These are phyloP conservation scores for Gorsachius magnificus DNA, from an alignment of 2,797 vertebrate species.

Conservation along the genomic window DNA sequence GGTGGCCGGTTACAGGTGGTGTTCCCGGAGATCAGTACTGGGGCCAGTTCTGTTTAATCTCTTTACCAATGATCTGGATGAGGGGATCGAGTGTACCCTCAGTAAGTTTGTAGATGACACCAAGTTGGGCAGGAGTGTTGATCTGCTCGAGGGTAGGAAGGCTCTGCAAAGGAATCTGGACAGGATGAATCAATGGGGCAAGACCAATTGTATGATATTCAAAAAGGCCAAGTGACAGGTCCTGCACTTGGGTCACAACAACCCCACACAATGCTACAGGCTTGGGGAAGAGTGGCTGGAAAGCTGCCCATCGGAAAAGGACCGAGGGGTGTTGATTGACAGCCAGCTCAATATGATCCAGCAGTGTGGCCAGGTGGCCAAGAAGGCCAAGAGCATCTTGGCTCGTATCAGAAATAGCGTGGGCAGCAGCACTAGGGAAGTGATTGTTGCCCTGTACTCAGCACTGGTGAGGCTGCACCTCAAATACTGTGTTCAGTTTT, in stretches of 20 bases:
- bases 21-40: neutral
- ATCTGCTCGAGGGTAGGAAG: neutral
- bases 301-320: neutral
- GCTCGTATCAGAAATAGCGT: too few relatives aligned
- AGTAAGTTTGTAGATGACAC: neutral
- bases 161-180: neutral
- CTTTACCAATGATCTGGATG: neutral
- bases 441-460: neutral
- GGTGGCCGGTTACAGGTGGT: neutral
- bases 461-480: neutral
- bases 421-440: neutral
- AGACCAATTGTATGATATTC: neutral
- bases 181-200: neutral
- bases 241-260: neutral
- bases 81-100: neutral
- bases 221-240: neutral
- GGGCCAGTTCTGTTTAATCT: neutral
- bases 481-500: too few relatives aligned
- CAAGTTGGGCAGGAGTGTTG: neutral
- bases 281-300: neutral
- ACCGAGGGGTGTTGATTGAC: neutral
- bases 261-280: neutral
- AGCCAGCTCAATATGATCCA: neutral
- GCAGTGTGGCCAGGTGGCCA: too few relatives aligned
- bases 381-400: neutral